phyloP scores from a whole-genome alignment of 2,797 vertebrate species.

The Mycteria americana region DNA sequence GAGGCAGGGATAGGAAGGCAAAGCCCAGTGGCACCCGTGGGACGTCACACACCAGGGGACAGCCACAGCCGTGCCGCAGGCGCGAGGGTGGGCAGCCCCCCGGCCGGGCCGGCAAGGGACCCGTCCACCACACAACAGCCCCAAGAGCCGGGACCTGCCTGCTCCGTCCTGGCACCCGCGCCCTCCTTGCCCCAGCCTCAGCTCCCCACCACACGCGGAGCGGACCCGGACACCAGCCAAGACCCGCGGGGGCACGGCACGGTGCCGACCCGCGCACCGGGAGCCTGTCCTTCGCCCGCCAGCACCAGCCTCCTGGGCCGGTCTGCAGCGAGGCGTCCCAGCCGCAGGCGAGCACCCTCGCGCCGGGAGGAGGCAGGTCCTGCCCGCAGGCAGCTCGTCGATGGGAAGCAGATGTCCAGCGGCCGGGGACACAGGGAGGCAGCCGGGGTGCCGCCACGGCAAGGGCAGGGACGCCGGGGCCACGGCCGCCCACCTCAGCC shows the following conservation, averaged over 20 bases:
- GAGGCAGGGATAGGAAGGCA: accelerated
- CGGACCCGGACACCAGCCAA: not conserved
- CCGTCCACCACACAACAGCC: accelerated
- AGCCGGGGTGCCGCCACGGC: accelerated
- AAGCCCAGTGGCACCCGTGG: accelerated
- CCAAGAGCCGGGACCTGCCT: not conserved
- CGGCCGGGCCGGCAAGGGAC: not conserved
- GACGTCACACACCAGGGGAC: not conserved
- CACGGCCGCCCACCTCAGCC: not conserved
- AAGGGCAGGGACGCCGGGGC: not conserved
- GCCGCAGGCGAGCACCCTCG: not conserved
- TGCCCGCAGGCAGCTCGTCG: not conserved
- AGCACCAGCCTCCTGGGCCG: no score
- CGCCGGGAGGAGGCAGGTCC: not conserved
- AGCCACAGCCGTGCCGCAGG: not conserved
- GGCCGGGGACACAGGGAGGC: not conserved
- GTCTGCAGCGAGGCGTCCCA: not conserved
- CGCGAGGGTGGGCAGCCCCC: accelerated
- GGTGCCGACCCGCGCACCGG: accelerated
- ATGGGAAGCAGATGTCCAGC: accelerated
- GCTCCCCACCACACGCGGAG: not conserved
- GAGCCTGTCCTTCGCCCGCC: not conserved
- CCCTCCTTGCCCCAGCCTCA: no score
- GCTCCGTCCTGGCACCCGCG: not conserved
- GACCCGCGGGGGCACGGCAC: not conserved